These are phyloP conservation scores for Hipparchia semele DNA, from an alignment of 2,888 invertebrate genomes.

Conservation along the genomic window DNA sequence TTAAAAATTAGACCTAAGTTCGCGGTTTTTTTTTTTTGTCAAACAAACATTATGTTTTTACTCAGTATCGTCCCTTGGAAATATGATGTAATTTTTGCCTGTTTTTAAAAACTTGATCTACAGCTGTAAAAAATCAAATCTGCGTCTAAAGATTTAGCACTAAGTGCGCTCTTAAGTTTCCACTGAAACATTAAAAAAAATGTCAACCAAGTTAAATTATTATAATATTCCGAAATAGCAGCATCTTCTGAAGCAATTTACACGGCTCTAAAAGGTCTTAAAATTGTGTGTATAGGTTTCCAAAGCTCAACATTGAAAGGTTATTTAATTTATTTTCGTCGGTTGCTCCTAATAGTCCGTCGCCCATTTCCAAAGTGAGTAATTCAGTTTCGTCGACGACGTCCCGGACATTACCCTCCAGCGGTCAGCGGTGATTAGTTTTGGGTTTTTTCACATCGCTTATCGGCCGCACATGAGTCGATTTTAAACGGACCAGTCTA, in stretches of 20 bases:
- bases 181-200: too few species aligned
- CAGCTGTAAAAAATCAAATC: too few species aligned
- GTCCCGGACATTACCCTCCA: slow-evolving; percentile 47
- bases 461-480: background rate
- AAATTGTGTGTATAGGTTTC: background rate
- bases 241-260: background rate
- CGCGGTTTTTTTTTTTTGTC: too few species aligned
- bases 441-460: slow-evolving; percentile 34
- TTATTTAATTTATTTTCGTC: slow-evolving; percentile 1
- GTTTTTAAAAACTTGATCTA: too few species aligned
- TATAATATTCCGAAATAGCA: too few species aligned
- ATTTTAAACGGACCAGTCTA: background rate
- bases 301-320: background rate
- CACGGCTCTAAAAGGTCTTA: background rate
- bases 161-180: too few species aligned
- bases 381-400: slow-evolving; percentile 50
- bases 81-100: too few species aligned
- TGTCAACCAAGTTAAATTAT: too few species aligned
- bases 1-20: too few species aligned
- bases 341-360: background rate
- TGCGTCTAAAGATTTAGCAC: too few species aligned
- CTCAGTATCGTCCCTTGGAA: too few species aligned
- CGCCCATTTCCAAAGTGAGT: slow-evolving; percentile 10
- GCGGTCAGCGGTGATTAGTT: slow-evolving; percentile 56
- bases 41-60: too few species aligned